These are phyloP conservation scores for Nestor notabilis DNA, from an alignment of 2,113 vertebrate species.

Conservation along the genomic window DNA sequence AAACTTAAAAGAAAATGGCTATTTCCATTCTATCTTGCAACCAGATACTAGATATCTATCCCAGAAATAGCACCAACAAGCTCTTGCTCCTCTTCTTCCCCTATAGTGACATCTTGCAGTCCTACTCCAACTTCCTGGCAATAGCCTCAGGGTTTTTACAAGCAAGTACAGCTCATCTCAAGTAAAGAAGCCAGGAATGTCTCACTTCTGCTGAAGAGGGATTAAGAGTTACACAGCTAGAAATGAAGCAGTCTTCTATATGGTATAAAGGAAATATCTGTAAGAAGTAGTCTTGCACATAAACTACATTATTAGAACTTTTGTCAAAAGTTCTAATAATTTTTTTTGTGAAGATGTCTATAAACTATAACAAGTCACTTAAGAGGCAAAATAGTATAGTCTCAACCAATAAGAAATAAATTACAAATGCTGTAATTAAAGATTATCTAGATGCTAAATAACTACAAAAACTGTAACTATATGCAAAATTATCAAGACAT, in stretches of 20 bases:
- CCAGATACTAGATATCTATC: neutral
- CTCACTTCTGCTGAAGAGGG: neutral
- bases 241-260: neutral
- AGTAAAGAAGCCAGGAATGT: neutral
- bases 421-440: neutral
- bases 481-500: neutral
- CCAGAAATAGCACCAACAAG: neutral
- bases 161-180: neutral
- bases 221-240: neutral
- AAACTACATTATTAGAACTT: neutral
- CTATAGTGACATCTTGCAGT: neutral
- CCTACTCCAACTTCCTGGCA: accelerated
- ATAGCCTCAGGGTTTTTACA: neutral
- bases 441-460: neutral
- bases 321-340: neutral
- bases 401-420: neutral
- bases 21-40: neutral
- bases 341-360: neutral
- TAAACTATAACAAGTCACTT: neutral
- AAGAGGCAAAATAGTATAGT: neutral
- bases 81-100: neutral
- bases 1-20: neutral
- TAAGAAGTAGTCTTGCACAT: neutral
- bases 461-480: neutral
- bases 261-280: neutral